These are phyloP conservation scores for Machimus atricapillus DNA, from an alignment of 2,888 invertebrate species.

Conservation along the genomic window DNA sequence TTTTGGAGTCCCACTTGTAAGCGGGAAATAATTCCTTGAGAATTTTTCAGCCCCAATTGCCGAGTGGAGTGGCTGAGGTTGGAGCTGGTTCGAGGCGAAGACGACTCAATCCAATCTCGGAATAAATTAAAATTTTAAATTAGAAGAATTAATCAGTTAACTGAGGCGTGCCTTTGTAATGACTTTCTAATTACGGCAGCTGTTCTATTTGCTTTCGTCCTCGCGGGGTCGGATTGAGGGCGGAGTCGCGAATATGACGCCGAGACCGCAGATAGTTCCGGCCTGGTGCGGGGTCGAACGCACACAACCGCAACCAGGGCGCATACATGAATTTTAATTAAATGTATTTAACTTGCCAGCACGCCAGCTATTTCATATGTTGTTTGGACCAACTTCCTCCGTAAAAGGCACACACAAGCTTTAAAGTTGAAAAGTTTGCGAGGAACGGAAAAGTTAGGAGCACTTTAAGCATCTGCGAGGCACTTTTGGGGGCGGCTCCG, in stretches of 20 bases:
- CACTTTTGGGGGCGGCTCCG: background rate
- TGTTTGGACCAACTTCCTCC: conserved; percentile 16
- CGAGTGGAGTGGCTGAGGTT: background rate
- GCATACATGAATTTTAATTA: conserved; percentile 44
- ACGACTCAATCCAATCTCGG: conserved; percentile 40
- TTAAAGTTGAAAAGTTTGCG: conserved; percentile 17
- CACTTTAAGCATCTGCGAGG: conserved; percentile 10
- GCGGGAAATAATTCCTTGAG: conserved; percentile 6
- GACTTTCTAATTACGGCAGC: conserved; percentile 45
- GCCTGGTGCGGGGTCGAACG: background rate
- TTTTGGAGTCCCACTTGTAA: background rate
- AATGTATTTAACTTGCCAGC: conserved; percentile 24
- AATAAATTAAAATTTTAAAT: conserved; percentile 47
- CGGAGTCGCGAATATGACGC: background rate
- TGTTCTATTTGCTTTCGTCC: conserved; percentile 30
- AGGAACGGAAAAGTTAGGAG: background rate
- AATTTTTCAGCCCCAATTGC: background rate
- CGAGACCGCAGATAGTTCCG: background rate
- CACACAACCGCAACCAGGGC: background rate
- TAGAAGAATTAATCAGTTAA: conserved; percentile 44
- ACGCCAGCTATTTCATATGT: conserved; percentile 7
- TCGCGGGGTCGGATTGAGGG: background rate
- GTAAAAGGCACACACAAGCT: conserved; percentile 25
- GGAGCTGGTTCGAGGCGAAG: background rate
- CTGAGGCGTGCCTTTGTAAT: conserved; percentile 45